Base-by-base conservation (phyloP, 2,888 invertebrate genomes). In the Geophilus truncorum region DNA sequence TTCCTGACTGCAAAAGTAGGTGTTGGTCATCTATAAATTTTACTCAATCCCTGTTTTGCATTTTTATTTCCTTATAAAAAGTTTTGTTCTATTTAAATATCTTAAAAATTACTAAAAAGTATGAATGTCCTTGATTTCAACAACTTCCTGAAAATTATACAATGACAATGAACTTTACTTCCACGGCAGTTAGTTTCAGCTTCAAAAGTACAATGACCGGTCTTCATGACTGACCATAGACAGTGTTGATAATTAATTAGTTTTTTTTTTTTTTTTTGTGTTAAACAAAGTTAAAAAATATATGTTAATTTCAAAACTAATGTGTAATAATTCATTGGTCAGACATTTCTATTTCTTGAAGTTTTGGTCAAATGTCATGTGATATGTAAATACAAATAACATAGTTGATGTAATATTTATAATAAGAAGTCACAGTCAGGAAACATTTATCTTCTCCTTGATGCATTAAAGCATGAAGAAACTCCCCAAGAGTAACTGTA, bases 131-230 rank as follows among this genome's bases (percentile, higher is more conserved):
- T 62, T 62, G 62, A 62, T 25, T 62, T 57, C 1, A 62, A 62
- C 3, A 12, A 62, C 62, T 62, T 62, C 62, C 62, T 62, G 25
- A 23, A 62, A 62, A 23, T 12, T 23, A 3, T 62, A 62, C 15
- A 25, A 62, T 62, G 62, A 62, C 62, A 62, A 62, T 62, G 62
- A 62, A 62, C 62, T 62, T 25, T 62, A 62, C 15, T 62, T 62
- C 25, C 62, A 45, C 15, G 40, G 32, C 32, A 32, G 32, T 32
- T 45, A 15, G 15, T 45, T 45, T 6, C 45, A 9, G 5, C 12
- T 57, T 62, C 10, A 62, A 9, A 25, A 62, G 62, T 62, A 23
- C 62, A 62, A 25, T 62, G 62, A 62, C 62, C 62, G 62, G 12
- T 62, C 25, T 62, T 62, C 25, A 62, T 62, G 62, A 62, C 25